Percentiles rank a stretch among this genome's conserved stretches.
These are phyloP conservation scores for Bombus polaris DNA, from an alignment of 1,140 invertebrate genomes.

Conservation along the genomic window DNA sequence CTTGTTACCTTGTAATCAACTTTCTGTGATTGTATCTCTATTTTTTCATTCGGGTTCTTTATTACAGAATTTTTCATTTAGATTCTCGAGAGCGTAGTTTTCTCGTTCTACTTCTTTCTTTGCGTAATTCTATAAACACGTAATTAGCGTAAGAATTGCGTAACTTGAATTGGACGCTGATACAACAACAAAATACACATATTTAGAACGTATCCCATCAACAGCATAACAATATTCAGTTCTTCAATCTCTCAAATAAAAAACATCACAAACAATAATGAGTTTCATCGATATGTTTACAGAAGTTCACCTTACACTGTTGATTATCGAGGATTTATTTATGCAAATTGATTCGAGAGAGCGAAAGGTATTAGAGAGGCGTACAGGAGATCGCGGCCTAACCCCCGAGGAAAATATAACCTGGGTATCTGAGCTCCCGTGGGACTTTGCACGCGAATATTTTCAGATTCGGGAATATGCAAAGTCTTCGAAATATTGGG, in stretches of 20 bases:
- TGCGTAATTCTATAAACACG: background rate
- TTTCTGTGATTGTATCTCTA: background rate
- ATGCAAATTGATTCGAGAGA: constrained; percentile 45
- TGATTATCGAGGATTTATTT: constrained; percentile 37
- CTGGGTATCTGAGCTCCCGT: constrained; percentile 61
- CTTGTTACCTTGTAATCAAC: background rate
- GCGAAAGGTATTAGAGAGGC: constrained; percentile 1
- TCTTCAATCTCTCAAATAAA: background rate
- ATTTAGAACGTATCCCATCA: too few relatives aligned
- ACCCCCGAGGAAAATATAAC: constrained; percentile 45
- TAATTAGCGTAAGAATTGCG: background rate
- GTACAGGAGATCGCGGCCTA: background rate
- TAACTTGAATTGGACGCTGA: background rate
- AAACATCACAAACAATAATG: too few relatives aligned
- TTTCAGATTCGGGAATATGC: constrained; percentile 81
- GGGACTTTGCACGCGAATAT: constrained; percentile 76
- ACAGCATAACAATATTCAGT: too few relatives aligned
- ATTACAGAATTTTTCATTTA: background rate
- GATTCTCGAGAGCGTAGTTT: background rate
- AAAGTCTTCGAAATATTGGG: constrained; percentile 64
- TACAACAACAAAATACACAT: too few relatives aligned
- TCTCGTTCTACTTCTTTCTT: background rate
- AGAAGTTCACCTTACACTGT: background rate
- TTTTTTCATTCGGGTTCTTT: background rate
- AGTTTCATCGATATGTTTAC: background rate